phyloP scores from a whole-genome alignment of 2,797 vertebrate genomes.

The Schizothorax lantsangensis region DNA sequence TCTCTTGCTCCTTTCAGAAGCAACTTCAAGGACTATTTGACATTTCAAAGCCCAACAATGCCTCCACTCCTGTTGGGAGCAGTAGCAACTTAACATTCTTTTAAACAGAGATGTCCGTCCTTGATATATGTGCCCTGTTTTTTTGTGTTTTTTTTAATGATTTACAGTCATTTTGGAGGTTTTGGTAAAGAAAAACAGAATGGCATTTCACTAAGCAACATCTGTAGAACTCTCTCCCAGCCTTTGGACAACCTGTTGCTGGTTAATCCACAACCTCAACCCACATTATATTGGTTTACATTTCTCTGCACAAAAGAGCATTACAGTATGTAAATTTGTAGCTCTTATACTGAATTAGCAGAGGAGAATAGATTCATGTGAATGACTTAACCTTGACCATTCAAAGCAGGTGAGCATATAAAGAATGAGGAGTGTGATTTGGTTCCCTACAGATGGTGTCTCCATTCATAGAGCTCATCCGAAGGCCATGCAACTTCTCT shows the following conservation, averaged over 20 bases:
- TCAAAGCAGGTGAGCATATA: neutral
- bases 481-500: neutral
- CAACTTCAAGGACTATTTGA: constrained; percentile 29
- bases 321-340: neutral
- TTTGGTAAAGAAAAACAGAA: constrained; percentile 58
- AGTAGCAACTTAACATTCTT: constrained; percentile 37
- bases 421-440: constrained; percentile 7
- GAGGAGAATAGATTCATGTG: constrained; percentile 18
- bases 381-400: neutral
- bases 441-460: constrained; percentile 17
- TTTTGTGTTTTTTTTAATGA: neutral
- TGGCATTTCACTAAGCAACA: constrained; percentile 78
- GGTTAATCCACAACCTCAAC: constrained; percentile 35
- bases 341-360: constrained; percentile 9
- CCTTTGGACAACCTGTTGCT: constrained; percentile 63
- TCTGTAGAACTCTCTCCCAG: constrained; percentile 73
- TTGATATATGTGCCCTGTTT: neutral
- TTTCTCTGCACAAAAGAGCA: constrained; percentile 11
- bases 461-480: constrained; percentile 3
- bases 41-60: neutral
- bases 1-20: constrained; percentile 29
- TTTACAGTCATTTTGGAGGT: constrained; percentile 25
- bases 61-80: constrained; percentile 9
- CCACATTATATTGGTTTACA: constrained; percentile 31
- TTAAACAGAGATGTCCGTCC: constrained; percentile 38